phyloP scores from a whole-genome alignment of 2,797 vertebrate species.

The Amblyraja radiata region DNA sequence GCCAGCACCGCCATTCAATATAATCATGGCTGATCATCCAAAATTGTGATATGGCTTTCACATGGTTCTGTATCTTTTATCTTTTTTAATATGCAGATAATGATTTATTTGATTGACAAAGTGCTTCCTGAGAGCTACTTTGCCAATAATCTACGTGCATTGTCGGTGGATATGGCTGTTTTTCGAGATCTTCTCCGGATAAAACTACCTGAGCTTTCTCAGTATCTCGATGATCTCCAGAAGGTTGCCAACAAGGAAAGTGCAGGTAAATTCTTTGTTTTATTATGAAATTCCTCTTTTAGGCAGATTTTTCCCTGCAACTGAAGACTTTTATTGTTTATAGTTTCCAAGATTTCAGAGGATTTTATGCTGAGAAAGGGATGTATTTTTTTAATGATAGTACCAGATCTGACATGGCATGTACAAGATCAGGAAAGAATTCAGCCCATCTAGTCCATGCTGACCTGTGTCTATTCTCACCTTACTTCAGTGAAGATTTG shows the following conservation, averaged over 20 bases:
- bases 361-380: not conserved
- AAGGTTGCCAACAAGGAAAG: constrained; percentile 83
- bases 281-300: not conserved
- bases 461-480: no score
- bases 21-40: no score
- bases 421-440: not conserved
- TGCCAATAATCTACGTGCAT: constrained; percentile 88
- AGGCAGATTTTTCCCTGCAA: not conserved
- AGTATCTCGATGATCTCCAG: constrained; percentile 86
- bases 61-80: not conserved
- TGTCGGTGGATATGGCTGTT: constrained; percentile 98
- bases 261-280: constrained; percentile 65
- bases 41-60: not conserved
- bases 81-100: constrained; percentile 66
- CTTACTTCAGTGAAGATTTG: no score
- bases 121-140: constrained; percentile 97
- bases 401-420: not conserved
- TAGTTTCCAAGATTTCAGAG: not conserved
- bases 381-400: not conserved
- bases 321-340: not conserved
- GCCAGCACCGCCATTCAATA: no score
- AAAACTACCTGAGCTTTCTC: constrained; percentile 86
- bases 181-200: constrained; percentile 89
- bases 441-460: not conserved
- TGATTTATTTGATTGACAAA: constrained; percentile 98